phyloP scores from a whole-genome alignment of 2,888 invertebrate genomes.

The Oithona nana region DNA sequence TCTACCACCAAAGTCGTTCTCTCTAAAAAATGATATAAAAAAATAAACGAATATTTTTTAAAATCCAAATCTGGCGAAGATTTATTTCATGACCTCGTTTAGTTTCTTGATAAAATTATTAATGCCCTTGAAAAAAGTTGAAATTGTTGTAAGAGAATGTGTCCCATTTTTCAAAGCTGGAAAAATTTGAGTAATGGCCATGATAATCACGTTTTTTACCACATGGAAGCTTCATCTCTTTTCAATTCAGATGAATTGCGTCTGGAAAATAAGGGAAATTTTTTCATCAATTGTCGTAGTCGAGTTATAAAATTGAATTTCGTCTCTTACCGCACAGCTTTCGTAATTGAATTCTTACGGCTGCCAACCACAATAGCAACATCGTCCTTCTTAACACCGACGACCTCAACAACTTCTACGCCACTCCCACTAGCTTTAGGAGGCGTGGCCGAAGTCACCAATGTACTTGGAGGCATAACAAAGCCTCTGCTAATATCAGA shows the following conservation, averaged over 20 bases:
- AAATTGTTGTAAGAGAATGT: too few relatives aligned
- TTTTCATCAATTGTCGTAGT: neutral
- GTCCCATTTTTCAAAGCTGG: too few relatives aligned
- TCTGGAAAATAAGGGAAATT: neutral
- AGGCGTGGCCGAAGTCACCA: neutral
- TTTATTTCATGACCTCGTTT: too few relatives aligned
- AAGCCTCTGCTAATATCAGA: neutral
- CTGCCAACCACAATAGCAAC: constrained; percentile 13
- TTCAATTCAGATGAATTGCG: constrained; percentile 8
- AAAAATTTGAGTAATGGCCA: too few relatives aligned
- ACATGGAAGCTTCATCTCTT: neutral
- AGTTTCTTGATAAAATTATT: too few relatives aligned
- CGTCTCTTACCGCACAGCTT: constrained; percentile 1
- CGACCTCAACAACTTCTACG: neutral
- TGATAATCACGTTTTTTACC: constrained; percentile 5
- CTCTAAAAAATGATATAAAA: too few relatives aligned
- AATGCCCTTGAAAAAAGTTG: too few relatives aligned
- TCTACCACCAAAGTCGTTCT: neutral
- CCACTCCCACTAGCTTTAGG: neutral
- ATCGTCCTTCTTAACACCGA: constrained; percentile 2
- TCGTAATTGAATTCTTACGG: constrained; percentile 8
- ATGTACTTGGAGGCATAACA: neutral
- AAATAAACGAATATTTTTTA: too few relatives aligned
- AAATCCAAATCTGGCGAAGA: too few relatives aligned
- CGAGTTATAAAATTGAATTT: neutral